Base-by-base conservation (phyloP, 2,888 invertebrate species). In the Acleris sparsana region DNA sequence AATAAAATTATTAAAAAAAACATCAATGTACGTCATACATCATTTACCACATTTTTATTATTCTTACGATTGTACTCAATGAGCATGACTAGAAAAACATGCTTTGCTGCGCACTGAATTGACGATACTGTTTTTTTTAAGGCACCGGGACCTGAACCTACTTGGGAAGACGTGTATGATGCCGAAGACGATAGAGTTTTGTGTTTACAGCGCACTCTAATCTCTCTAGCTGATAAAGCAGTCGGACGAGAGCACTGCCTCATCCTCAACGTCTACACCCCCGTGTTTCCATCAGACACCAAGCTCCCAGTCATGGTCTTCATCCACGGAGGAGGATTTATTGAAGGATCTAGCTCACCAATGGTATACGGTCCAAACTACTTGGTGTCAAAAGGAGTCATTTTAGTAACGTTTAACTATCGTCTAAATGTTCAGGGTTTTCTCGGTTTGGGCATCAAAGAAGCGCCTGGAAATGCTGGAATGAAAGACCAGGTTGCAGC, bases 291-390 rank as follows among this genome's bases (percentile, higher is more conserved):
- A 0, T 20, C 61, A 1, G 67, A 70, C 3, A 71, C 74, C 4
- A 75, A 72, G 6, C 73, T 88, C 17, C 87, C 91, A 0, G 89
- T 91, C 11, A 91, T 92, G 91, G 79, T 87, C 5, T 90, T 80
- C 64, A 80, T 92, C 2, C 92, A 92, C 39, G 92, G 92, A 6
- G 92, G 92, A 65, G 91, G 86, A 0, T 92, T 78, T 70, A 86
- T 80, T 44, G 74, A 82, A 53, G 89, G 89, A 0, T 87, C 89
- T 0, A 79, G 80, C 0, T 74, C 78, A 5, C 73, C 75, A 3
- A 2, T 78, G 0, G 5, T 88, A 1, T 91, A 87, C 20, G 90
- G 90, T 0, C 88, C 91, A 0, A 78, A 84, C 18, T 87, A 86
- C 65, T 71, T 92, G 56, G 77, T 86, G 0, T 43, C 75, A 5